These are phyloP conservation scores for Empidonax alnorum DNA, from an alignment of 2,113 vertebrate genomes.

Conservation along the genomic window DNA sequence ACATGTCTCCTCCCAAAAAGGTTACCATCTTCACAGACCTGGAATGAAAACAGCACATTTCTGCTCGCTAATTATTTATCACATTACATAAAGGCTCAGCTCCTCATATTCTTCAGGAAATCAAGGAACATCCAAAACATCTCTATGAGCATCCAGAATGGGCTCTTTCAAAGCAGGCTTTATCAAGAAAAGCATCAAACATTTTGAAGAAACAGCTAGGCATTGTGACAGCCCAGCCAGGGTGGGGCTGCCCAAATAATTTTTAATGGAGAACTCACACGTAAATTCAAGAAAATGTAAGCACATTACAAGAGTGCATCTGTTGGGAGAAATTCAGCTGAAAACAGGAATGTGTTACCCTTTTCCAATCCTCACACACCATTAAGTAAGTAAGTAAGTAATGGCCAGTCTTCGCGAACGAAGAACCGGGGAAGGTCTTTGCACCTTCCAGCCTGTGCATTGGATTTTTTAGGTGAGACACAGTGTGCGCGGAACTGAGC, in stretches of 20 bases:
- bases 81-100: not conserved
- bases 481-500: too few relatives aligned
- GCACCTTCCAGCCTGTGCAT: too few relatives aligned
- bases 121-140: not conserved
- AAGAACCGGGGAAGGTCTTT: too few relatives aligned
- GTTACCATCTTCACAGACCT: not conserved
- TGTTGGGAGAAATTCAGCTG: not conserved
- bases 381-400: not conserved
- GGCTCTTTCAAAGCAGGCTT: not conserved
- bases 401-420: too few relatives aligned
- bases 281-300: not conserved
- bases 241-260: not conserved
- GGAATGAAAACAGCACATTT: not conserved
- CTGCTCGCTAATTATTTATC: not conserved
- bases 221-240: not conserved
- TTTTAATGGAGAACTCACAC: not conserved
- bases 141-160: not conserved
- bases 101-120: not conserved
- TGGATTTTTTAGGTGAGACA: too few relatives aligned
- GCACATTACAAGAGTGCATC: rapidly evolving
- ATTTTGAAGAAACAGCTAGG: not conserved
- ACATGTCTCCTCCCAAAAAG: not conserved
- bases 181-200: not conserved
- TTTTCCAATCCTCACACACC: not conserved
- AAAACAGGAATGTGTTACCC: not conserved